Conservation (phyloP, 2,888 invertebrate species). For the Drosophila anceps region DNA sequence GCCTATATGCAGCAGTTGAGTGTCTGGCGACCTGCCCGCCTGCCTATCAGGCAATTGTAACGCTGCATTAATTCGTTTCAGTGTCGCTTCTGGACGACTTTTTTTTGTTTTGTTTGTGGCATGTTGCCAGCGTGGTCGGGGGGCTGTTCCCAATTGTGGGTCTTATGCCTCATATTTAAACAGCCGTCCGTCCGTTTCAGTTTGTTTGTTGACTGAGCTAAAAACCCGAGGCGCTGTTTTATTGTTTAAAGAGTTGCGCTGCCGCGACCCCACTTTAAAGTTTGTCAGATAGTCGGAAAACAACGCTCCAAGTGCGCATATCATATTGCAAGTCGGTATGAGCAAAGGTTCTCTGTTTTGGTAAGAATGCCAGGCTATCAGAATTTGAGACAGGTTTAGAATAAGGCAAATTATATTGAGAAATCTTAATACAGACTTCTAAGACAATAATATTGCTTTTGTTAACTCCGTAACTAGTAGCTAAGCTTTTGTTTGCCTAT, state of each 20-base stretch:
- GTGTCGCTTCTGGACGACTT: conserved; percentile 38
- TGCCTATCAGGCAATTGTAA: conserved; percentile 64
- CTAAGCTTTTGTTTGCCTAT: not conserved
- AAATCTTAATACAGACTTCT: too few species aligned
- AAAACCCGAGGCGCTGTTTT: conserved; percentile 34
- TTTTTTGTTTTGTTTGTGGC: conserved; percentile 36
- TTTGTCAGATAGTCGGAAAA: conserved; percentile 27
- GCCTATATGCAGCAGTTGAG: conserved; percentile 6
- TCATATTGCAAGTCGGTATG: conserved; percentile 24
- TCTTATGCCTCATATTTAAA: conserved; percentile 57
- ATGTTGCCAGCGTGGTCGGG: conserved; percentile 27
- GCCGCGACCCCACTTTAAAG: conserved; percentile 7
- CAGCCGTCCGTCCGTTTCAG: conserved; percentile 57
- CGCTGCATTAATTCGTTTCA: conserved; percentile 74
- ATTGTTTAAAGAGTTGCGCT: conserved; percentile 29
- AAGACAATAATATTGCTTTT: not conserved
- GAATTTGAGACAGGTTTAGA: not conserved
- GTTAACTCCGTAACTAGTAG: not conserved
- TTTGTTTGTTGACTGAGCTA: conserved; percentile 54
- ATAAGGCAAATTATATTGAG: not conserved
- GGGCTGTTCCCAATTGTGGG: conserved; percentile 45
- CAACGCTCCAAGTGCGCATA: conserved; percentile 13
- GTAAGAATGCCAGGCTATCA: conserved; percentile 1
- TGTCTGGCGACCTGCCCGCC: conserved; percentile 22
- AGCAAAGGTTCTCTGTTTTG: not conserved